Evolutionary conservation across 2,113 vertebrate species (phyloP), one percentile per base, ranked within the genome.

Genomic region (Panthera uncia): DNA sequence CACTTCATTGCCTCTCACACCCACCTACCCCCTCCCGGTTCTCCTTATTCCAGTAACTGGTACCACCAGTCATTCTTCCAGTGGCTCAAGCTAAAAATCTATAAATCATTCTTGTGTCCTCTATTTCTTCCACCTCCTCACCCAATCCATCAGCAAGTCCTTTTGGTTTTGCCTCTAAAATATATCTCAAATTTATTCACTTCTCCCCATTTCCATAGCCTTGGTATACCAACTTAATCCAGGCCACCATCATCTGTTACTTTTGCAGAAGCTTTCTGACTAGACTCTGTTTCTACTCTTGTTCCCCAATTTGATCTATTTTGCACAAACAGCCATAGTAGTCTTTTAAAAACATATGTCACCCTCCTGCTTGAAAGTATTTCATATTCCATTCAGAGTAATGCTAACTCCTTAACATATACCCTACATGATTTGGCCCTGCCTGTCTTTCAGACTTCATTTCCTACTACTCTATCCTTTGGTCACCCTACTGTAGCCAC

Each of bases 91-190:
- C 50, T 45, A 52, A 76, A 92, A 91, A 29, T 91, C 6, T 86
- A n/a, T 13, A 68, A 90, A 25, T 45, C 38, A 78, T 97, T 76
- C 23, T 86, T 87, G 13, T 87, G 16, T 68, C 36, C 7, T 69
- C 57, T 11, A 33, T 61, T 88, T 91, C 27, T 55, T 13, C 76
- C 50, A 76, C 36, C 14, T 19, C 16, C 31, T 65, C 41, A 87
- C 48, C 48, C 41, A 81, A 50, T 63, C 31, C 80, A 33, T 55
- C 48, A 71, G 21, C 36, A 76, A 93, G 73, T 86, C 2, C 65
- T 94, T 93, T 86, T 91, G 38, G 9, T 29, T 78, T 88, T 76
- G 48, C 33, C 79, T 93, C 36, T 61, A 91, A 91, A 84, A 50
- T 63, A n/a, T 27, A 74, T 83, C 25, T 76, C 45, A 74, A 18